Conservation (phyloP, 2,797 vertebrate genomes). For the Pangasius krempfi region DNA sequence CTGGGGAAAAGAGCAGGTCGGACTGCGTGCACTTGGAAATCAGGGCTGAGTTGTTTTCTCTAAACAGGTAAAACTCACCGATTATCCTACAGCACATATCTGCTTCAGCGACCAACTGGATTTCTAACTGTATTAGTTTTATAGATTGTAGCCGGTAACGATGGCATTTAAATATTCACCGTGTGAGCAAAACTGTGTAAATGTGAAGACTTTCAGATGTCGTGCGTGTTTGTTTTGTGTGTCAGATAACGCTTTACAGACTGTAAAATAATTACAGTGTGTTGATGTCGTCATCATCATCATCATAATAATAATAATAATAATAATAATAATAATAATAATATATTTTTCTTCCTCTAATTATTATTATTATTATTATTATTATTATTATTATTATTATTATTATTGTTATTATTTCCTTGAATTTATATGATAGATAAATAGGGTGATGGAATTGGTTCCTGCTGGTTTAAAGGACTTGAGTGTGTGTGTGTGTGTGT, state of each 20-base stretch:
- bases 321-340: background rate
- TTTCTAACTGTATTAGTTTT: background rate
- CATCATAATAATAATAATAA: background rate
- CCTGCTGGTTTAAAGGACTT: slow-evolving; percentile 29
- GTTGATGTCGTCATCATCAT: no score
- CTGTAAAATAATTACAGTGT: background rate
- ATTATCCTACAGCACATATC: background rate
- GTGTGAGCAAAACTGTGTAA: background rate
- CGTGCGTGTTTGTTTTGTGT: background rate
- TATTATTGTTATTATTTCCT: background rate
- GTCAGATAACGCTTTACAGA: background rate
- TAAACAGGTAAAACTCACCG: slow-evolving; percentile 5
- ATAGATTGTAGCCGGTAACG: background rate
- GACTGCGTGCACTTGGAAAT: slow-evolving; percentile 5
- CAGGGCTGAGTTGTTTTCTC: background rate
- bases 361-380: background rate
- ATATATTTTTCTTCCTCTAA: background rate
- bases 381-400: background rate
- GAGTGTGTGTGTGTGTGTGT: background rate
- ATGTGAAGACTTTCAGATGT: background rate
- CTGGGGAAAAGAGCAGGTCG: slow-evolving; percentile 9
- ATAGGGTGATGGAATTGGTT: background rate
- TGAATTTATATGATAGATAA: background rate
- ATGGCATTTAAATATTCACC: no score
- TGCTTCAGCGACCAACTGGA: background rate